A percentile compares a stretch with the other conserved stretches of the same genome.
phyloP scores from a whole-genome alignment of 2,797 vertebrate genomes.

The Hapalemur alaotrensis region DNA sequence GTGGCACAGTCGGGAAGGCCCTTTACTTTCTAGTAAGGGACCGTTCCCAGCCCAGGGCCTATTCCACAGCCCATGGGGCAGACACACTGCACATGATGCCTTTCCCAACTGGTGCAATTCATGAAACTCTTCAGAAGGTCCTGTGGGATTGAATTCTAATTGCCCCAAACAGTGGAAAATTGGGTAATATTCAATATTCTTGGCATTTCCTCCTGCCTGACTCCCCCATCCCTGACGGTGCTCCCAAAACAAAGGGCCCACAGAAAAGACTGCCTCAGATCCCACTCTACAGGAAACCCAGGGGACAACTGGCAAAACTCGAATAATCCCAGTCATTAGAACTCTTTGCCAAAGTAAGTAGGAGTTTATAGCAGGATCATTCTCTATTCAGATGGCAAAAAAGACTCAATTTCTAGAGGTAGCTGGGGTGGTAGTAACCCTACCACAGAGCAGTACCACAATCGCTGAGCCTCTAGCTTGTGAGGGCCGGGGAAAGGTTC shows the following conservation, averaged over 20 bases:
- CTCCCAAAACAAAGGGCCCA: neutral
- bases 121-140: neutral
- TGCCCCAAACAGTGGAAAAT: neutral
- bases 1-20: neutral
- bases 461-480: rapidly evolving
- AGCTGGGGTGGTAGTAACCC: no score
- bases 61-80: neutral
- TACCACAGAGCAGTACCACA: rapidly evolving
- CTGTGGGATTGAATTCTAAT: neutral
- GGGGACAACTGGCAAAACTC: neutral
- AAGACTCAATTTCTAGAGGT: neutral
- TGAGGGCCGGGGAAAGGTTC: neutral
- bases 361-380: neutral
- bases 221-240: neutral
- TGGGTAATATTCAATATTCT: neutral
- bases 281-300: neutral
- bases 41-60: neutral
- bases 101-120: neutral
- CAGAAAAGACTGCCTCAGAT: neutral
- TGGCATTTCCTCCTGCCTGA: neutral
- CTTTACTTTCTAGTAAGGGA: neutral
- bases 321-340: neutral
- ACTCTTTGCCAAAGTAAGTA: neutral
- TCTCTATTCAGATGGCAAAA: neutral
- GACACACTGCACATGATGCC: no score